Conservation (phyloP, 2,888 invertebrate genomes). For the Polymixis lichenea region DNA sequence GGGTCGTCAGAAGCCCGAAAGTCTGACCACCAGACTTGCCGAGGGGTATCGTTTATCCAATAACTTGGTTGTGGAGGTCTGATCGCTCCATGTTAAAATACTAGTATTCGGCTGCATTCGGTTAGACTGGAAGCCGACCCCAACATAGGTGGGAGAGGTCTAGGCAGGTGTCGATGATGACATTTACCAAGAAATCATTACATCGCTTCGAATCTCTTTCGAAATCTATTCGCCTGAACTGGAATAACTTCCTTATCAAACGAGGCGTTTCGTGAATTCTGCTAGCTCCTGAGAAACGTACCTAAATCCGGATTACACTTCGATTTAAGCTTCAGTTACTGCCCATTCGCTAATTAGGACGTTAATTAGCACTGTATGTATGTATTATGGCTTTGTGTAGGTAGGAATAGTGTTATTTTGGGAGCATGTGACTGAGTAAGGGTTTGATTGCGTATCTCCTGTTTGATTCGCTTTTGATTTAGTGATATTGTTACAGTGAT, state of each 20-base stretch:
- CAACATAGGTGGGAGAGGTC: too few species aligned
- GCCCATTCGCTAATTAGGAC: conserved; percentile 52
- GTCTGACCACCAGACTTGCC: too few species aligned
- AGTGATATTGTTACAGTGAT: not conserved
- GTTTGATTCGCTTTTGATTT: not conserved
- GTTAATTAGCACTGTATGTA: conserved; percentile 20
- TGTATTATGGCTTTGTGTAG: not conserved
- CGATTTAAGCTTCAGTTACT: conserved; percentile 41
- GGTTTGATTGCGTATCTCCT: not conserved
- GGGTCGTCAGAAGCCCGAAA: too few species aligned
- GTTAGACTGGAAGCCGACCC: too few species aligned
- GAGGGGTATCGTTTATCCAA: too few species aligned
- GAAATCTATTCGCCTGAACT: not conserved
- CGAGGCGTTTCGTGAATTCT: conserved; percentile 24
- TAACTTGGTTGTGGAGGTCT: too few species aligned
- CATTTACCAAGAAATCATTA: not conserved
- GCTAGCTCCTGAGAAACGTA: conserved; percentile 29
- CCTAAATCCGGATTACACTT: conserved; percentile 55
- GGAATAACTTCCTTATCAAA: conserved; percentile 1
- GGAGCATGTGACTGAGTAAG: not conserved
- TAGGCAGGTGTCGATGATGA: too few species aligned
- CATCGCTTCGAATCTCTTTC: not conserved
- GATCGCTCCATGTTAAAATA: too few species aligned
- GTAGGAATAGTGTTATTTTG: not conserved
- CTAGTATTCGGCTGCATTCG: too few species aligned